phyloP scores from a whole-genome alignment of 2,888 invertebrate genomes.

The Phortica okadai region DNA sequence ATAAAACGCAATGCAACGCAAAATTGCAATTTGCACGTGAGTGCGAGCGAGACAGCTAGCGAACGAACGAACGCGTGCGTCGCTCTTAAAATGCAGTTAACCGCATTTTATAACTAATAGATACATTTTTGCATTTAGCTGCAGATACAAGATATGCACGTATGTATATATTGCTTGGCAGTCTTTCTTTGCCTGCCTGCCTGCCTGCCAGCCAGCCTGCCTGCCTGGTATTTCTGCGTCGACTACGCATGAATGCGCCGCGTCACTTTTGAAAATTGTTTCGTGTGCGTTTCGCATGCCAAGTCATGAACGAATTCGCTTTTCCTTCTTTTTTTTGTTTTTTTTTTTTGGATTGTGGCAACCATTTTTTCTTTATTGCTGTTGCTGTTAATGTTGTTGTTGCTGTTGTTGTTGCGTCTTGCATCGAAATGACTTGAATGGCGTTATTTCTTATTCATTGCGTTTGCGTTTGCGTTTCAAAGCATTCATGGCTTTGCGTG shows the following conservation, averaged over 20 bases:
- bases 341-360: conserved; percentile 6
- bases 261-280: conserved; percentile 37
- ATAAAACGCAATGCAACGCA: not conserved
- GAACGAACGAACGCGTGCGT: not conserved
- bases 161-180: not conserved
- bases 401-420: not conserved
- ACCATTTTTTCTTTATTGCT: not conserved
- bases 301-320: conserved; percentile 18
- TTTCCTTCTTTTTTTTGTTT: conserved; percentile 3
- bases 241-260: not conserved
- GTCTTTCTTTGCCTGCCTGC: not conserved
- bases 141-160: conserved; percentile 1
- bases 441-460: conserved; percentile 5
- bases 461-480: not conserved
- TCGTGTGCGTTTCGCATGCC: conserved; percentile 41
- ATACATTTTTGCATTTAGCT: conserved; percentile 48
- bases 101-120: conserved; percentile 61
- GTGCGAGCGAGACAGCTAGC: not conserved
- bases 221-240: not conserved
- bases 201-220: not conserved
- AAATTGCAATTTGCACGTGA: not conserved
- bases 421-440: not conserved
- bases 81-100: conserved; percentile 57
- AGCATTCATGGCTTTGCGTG: conserved; percentile 1
- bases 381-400: not conserved